Conservation (phyloP, 2,113 vertebrate genomes). For the Procavia capensis region DNA sequence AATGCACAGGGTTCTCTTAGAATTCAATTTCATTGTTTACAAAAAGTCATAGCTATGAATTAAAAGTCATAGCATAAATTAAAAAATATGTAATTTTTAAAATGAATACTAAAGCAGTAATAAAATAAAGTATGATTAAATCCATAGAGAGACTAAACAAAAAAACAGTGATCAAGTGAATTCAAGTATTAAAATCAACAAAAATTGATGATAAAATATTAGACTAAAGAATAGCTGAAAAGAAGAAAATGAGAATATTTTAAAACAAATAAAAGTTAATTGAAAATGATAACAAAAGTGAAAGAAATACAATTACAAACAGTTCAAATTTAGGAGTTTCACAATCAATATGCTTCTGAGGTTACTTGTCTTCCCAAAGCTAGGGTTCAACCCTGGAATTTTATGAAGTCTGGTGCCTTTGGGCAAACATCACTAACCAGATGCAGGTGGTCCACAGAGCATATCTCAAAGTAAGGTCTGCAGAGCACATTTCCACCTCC, state of each 20-base stretch:
- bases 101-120: neutral
- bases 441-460: neutral
- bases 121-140: slow-evolving; percentile 19
- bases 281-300: neutral
- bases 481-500: neutral
- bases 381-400: neutral
- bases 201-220: neutral
- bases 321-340: neutral
- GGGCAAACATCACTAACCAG: neutral
- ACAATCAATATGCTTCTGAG: neutral
- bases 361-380: neutral
- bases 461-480: neutral
- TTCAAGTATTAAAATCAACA: neutral
- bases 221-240: neutral
- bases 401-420: neutral
- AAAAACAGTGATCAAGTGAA: neutral
- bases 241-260: neutral
- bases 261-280: slow-evolving; percentile 6
- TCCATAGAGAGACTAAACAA: neutral
- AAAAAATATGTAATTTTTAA: slow-evolving; percentile 13
- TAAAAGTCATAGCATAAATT: slow-evolving; percentile 8
- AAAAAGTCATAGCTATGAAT: neutral
- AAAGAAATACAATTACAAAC: neutral
- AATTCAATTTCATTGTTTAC: slow-evolving; percentile 41
- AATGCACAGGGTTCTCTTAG: neutral